Evolutionary conservation across 2,888 invertebrate species (phyloP).

Genomic region (Petrolisthes manimaculis): DNA sequence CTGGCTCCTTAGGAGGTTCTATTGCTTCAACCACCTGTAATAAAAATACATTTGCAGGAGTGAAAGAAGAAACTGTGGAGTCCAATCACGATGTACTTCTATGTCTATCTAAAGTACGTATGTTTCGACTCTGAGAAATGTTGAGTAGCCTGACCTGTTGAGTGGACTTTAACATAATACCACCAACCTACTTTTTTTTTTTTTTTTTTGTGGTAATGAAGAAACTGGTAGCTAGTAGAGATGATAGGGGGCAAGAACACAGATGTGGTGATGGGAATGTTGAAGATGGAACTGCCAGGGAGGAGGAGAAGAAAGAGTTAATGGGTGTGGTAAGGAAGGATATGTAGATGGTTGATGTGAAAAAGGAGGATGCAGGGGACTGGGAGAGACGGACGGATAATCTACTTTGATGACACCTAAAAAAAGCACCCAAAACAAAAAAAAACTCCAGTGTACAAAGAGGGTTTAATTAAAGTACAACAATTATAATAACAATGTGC

Average conservation of each 20-base stretch:
- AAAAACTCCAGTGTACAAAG: neutral
- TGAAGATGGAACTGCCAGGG: neutral
- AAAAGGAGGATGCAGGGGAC: neutral
- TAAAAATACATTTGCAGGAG: neutral
- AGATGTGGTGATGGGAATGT: neutral
- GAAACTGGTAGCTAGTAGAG: neutral
- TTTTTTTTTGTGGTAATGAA: too few relatives aligned
- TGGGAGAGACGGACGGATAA: neutral
- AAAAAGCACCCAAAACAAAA: too few relatives aligned
- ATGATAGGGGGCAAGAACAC: neutral
- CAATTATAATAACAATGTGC: neutral
- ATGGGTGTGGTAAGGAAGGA: neutral
- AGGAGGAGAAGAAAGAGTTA: neutral
- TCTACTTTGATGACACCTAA: neutral
- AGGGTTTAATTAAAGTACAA: neutral
- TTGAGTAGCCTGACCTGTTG: too few relatives aligned
- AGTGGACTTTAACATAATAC: too few relatives aligned
- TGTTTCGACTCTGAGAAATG: too few relatives aligned
- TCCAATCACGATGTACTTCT: too few relatives aligned
- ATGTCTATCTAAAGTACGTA: too few relatives aligned
- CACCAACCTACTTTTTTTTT: neutral
- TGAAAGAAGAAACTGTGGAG: too few relatives aligned
- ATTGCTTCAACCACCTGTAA: neutral
- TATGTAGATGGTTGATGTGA: neutral
- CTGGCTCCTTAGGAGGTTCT: conserved; percentile 24